Conservation (phyloP, 2,113 vertebrate genomes). For the Progne subis region DNA sequence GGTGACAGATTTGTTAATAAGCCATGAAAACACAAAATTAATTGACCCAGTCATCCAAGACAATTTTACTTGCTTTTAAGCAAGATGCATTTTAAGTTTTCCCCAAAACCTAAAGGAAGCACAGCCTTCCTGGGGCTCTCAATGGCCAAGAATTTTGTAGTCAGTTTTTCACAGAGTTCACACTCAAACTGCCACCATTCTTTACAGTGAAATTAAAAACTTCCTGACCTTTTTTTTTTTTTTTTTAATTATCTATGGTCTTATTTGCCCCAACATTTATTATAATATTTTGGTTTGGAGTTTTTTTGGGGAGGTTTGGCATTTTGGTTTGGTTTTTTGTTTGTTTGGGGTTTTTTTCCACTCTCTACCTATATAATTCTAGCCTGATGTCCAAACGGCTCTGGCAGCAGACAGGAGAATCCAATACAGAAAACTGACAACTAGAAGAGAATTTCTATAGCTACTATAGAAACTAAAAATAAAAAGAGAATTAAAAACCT, state of each 20-base stretch:
- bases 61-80: not conserved
- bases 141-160: not conserved
- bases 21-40: not conserved
- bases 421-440: not conserved
- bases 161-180: not conserved
- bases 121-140: not conserved
- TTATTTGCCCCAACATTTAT: not conserved
- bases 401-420: not conserved
- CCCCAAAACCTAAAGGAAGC: not conserved
- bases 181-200: not conserved
- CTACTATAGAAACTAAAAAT: not conserved
- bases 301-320: not conserved
- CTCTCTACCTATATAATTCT: not conserved
- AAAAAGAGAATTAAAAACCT: not conserved
- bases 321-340: not conserved
- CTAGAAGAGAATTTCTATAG: not conserved
- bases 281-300: not conserved
- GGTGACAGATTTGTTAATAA: not conserved
- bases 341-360: not conserved
- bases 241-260: not conserved
- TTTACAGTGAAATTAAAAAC: not conserved
- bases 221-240: not conserved
- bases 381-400: not conserved
- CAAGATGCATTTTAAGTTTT: not conserved
- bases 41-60: not conserved